These are phyloP conservation scores for Cyphomyrus plagiostoma DNA, from an alignment of 2,113 vertebrate genomes.

Conservation along the genomic window DNA sequence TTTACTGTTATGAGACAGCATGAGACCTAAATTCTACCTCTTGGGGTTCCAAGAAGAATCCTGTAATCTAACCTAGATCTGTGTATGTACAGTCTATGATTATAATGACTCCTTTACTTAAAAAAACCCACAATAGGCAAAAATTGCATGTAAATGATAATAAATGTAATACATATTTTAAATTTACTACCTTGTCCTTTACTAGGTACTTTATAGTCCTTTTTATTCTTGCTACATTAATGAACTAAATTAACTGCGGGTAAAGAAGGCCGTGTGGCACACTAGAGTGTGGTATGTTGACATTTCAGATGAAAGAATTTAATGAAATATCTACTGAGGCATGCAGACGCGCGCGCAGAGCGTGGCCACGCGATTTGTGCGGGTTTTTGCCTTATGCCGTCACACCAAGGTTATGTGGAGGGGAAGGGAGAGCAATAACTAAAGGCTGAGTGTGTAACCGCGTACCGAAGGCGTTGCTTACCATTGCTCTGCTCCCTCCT, in stretches of 20 bases:
- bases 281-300: not conserved
- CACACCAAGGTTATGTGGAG: constrained; percentile 21
- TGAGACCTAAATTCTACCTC: not conserved
- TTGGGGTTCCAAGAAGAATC: not conserved
- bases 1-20: not conserved
- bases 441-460: constrained; percentile 12
- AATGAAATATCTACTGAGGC: constrained; percentile 16
- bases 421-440: constrained; percentile 14
- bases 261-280: not conserved
- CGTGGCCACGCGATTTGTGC: constrained; percentile 33
- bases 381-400: constrained; percentile 16
- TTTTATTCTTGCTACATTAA: constrained; percentile 6
- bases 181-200: constrained; percentile 4
- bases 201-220: not conserved
- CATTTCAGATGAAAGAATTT: not conserved
- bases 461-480: constrained; percentile 31
- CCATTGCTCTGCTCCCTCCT: constrained; percentile 25
- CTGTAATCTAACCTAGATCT: not conserved
- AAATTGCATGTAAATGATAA: not conserved
- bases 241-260: not conserved
- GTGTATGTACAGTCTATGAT: not conserved
- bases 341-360: constrained; percentile 39
- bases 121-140: not conserved
- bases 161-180: constrained; percentile 16
- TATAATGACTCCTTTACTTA: not conserved